Evolutionary conservation across 1,140 invertebrate genomes (phyloP), one percentile per base, ranked within the genome.

Genomic region (Drosophila nannoptera): DNA sequence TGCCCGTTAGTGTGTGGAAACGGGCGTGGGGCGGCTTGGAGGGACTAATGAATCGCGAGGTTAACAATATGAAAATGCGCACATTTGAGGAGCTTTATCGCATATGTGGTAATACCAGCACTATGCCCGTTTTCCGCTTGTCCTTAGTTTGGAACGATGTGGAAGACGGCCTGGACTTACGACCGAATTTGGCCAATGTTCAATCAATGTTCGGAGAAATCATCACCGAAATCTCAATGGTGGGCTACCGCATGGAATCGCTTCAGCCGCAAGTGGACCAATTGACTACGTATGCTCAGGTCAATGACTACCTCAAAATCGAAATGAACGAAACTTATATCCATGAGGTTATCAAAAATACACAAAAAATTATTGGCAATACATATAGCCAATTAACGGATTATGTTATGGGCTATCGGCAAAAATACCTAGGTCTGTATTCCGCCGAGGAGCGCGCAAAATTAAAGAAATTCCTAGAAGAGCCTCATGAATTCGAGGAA

Each of bases 21-120:
- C 55, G 75, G 16, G 68, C 77, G 43, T 86, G 91, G 45, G 63
- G 71, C 4, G 90, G 84, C 40, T 75, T 90, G 6, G 89, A 90
- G 8, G 90, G 89, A 36, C 60, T 92, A 0, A 80, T 93, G 14
- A 89, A 90, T 16, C 87, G 91, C n/a, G 90, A 92, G 87, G 89
- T 93, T 7, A 90, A 90, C 16, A 86, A 90, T 53, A 66, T 90
- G 14, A 90, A 92, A 43, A 90, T 90, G 38, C 82, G 90, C 4
- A 92, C 91, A 2, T 90, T 93, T 5, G 81, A 91, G 12, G 88
- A 92, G 62, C 75, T 93, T 22, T 77, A 92, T 7, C 75, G 89
- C 3, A 72, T 92, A 4, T 90, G 92, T 33, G 72, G 72, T 0
- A 76, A 91, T 43, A 70, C 74, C 4, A 62, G 83, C 2, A 76